These are phyloP conservation scores for Brachymystax lenok DNA, from an alignment of 2,797 vertebrate species.

Conservation along the genomic window DNA sequence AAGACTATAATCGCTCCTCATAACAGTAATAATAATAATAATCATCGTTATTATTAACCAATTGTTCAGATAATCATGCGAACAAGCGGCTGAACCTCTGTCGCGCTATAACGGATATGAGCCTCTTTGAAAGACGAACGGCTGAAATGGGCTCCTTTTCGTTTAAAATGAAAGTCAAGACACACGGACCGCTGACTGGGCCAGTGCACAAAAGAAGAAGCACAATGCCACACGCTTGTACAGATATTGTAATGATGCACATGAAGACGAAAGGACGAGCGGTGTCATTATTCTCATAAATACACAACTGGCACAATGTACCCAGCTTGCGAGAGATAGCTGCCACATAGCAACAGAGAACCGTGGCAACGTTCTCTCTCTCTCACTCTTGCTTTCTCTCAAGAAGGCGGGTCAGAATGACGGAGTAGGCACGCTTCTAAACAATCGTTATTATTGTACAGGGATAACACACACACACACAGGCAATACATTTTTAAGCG, in stretches of 20 bases:
- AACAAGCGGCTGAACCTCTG: not conserved
- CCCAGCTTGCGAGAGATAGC: conserved; percentile 21
- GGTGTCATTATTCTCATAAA: conserved; percentile 71
- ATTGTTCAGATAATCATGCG: not conserved
- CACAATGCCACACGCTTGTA: conserved; percentile 77
- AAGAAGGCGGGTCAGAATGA: not conserved
- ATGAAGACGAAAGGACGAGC: conserved; percentile 74
- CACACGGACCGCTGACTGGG: conserved; percentile 47
- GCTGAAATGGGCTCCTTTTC: conserved; percentile 31
- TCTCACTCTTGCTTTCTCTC: not conserved
- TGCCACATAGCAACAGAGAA: conserved; percentile 9
- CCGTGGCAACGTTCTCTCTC: not conserved
- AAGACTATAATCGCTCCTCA: not conserved
- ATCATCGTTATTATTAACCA: not conserved
- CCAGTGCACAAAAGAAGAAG: conserved; percentile 59
- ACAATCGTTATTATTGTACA: not conserved
- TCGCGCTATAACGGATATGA: no score
- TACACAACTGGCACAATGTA: conserved; percentile 61
- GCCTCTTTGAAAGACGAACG: not conserved
- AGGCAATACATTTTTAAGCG: not conserved
- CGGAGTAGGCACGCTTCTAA: not conserved
- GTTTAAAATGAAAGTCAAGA: conserved; percentile 58
- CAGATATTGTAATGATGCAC: conserved; percentile 76
- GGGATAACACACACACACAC: not conserved
- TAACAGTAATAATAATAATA: not conserved